Percentiles rank a stretch among this genome's conserved stretches.
Conservation (phyloP, 2,797 vertebrate species). For the Leptatherina wallacei region DNA sequence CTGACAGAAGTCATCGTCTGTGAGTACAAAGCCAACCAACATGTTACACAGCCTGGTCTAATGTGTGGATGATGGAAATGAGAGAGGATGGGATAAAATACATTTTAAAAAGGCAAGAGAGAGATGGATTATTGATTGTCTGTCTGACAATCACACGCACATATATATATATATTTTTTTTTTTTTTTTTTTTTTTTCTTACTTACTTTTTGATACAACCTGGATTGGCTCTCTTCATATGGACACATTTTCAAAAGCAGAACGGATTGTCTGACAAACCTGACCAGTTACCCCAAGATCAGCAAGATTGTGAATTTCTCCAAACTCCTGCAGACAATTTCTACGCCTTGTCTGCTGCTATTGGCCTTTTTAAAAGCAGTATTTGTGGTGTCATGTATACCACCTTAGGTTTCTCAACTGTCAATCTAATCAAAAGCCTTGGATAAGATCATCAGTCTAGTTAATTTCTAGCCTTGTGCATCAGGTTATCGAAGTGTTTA, state of each 20-base stretch:
- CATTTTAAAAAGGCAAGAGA: neutral
- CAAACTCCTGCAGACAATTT: neutral
- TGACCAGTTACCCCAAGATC: neutral
- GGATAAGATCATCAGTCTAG: neutral
- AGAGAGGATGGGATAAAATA: slow-evolving; percentile 3
- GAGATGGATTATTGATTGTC: slow-evolving; percentile 44
- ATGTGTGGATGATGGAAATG: slow-evolving; percentile 27
- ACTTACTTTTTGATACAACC: neutral
- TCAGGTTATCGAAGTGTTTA: neutral
- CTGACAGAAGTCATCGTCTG: slow-evolving; percentile 68
- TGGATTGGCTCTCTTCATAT: neutral
- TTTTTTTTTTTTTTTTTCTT: too few relatives aligned
- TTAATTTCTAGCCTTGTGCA: neutral
- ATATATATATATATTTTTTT: too few relatives aligned
- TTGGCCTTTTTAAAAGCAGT: neutral
- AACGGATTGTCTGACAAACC: neutral
- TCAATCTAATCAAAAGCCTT: neutral
- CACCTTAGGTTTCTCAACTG: neutral
- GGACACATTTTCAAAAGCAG: neutral
- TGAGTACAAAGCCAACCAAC: slow-evolving; percentile 53
- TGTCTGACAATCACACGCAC: slow-evolving; percentile 11
- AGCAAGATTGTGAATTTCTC: neutral
- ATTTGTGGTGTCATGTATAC: neutral
- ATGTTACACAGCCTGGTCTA: slow-evolving; percentile 61
- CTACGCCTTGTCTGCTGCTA: neutral